Conservation (phyloP, 2,888 invertebrate genomes). For the Chloromyia formosa region DNA sequence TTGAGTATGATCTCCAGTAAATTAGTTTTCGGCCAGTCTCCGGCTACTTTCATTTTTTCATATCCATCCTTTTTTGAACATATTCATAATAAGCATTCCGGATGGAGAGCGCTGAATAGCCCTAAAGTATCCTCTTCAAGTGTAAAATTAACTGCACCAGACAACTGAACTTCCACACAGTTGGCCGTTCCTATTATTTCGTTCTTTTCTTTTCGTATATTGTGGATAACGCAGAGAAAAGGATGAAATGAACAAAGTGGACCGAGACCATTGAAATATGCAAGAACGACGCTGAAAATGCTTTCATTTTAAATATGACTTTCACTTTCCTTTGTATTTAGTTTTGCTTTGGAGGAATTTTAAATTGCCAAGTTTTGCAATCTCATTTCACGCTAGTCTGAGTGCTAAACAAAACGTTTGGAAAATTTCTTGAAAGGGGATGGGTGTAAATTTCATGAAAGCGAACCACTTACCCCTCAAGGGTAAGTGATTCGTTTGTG, state of each 20-base stretch:
- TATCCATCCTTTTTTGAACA: no score
- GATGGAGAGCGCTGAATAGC: neutral
- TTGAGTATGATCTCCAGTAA: no score
- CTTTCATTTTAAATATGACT: slow-evolving; percentile 13
- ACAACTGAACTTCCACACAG: neutral
- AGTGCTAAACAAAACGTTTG: no score
- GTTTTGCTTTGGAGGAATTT: neutral
- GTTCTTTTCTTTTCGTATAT: neutral
- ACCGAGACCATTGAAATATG: neutral
- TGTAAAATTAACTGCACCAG: slow-evolving; percentile 13
- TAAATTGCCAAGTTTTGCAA: neutral
- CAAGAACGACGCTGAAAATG: neutral
- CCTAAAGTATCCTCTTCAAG: slow-evolving; percentile 1
- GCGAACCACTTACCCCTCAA: no score
- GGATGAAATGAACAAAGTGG: neutral
- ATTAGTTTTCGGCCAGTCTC: no score
- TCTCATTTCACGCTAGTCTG: neutral
- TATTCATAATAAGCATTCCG: no score
- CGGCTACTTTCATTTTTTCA: no score
- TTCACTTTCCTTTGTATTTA: slow-evolving; percentile 8
- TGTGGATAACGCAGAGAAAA: neutral
- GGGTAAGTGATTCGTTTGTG: no score
- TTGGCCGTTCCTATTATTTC: neutral
- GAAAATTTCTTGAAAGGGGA: no score
- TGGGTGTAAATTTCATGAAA: no score